These are phyloP conservation scores for Carcharodon carcharias DNA, from an alignment of 2,797 vertebrate species.

Conservation along the genomic window DNA sequence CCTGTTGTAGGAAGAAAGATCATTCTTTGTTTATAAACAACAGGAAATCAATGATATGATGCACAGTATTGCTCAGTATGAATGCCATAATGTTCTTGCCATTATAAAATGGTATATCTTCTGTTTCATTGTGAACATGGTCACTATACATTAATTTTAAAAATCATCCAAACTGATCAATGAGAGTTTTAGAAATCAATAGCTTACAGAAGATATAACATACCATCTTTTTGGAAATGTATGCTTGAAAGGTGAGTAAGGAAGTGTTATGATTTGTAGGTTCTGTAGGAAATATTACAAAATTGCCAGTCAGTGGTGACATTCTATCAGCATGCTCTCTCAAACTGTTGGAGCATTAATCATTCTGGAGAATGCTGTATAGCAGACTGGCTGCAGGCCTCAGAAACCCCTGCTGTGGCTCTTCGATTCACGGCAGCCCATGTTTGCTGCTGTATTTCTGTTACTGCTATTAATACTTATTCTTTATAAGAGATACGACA, in stretches of 20 bases:
- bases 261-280: not conserved
- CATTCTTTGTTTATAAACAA: not conserved
- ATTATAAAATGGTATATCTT: too few species aligned
- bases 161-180: not conserved
- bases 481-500: not conserved
- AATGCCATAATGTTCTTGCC: too few species aligned
- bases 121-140: too few species aligned
- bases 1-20: too few species aligned
- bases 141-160: too few species aligned
- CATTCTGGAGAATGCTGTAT: not conserved
- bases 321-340: not conserved
- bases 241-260: too few species aligned
- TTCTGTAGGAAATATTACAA: not conserved
- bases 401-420: not conserved
- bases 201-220: not conserved
- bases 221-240: not conserved
- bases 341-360: not conserved
- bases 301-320: not conserved
- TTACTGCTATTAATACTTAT: not conserved
- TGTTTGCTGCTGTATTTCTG: not conserved
- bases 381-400: not conserved
- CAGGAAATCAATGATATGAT: not conserved
- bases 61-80: not conserved
- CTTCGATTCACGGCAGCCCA: too few species aligned
- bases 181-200: not conserved